Evolutionary conservation across 2,797 vertebrate species (phyloP), one percentile per base, ranked within the genome.

Genomic region (Mustela erminea): DNA sequence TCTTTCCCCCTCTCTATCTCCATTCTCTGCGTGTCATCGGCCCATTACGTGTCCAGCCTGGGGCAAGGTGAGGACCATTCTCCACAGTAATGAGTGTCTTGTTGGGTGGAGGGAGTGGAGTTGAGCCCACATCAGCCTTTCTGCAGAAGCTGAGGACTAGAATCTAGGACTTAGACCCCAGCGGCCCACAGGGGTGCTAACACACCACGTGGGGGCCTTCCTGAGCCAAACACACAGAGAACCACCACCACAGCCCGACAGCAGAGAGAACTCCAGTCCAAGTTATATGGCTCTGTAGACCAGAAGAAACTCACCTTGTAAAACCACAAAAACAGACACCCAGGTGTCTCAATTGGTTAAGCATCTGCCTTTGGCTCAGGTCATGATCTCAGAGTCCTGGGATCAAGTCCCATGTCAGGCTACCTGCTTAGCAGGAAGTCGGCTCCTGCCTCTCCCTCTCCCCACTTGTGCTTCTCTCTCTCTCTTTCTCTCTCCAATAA

Each of bases 11-110:
- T 43, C 35, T 4, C 3, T 68, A 8, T 32, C 12, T 64, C n/a
- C 81, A n/a, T 11, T 54, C 62, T 85, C 38, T 2, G 38, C 49
- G 6, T 14, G 0, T n/a, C 88, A 3, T 9, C 60, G 81, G 7
- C 20, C n/a, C n/a, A 7, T 52, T 20, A 18, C 20, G 6, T 2
- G 77, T 91, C 82, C 41, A 13, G 29, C 43, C 6, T 2, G 6
- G 60, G 23, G 32, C 11, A 0, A 29, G 0, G 20, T 20, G 32
- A 86, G 23, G 7, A 1, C n/a, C 1, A 0, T 4, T 54, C 20
- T 62, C 66, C 14, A 21, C 41, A 35, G 70, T 4, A 20, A 23
- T 8, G 0, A 35, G 23, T 10, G n/a, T 32, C 54, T 23, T 70
- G 2, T 21, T 1, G 43, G 20, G 25, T 0, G 9, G 35, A 54